Conservation (phyloP, 2,888 invertebrate species). For the Colletes collaris region DNA sequence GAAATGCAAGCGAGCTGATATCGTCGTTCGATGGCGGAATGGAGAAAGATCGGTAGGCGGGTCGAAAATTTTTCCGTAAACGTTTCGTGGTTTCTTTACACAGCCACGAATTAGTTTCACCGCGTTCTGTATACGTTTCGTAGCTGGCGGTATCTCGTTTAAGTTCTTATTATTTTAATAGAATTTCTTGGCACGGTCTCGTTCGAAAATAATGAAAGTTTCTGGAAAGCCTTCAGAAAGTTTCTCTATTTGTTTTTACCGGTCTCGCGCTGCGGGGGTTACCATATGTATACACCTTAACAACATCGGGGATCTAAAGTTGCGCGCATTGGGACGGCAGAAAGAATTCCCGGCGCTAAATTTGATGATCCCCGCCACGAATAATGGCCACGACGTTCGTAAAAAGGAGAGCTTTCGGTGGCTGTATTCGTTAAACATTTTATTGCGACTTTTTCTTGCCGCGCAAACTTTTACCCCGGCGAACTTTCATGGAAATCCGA, state of each 20-base stretch:
- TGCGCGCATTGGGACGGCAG: background rate
- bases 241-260: constrained; percentile 62
- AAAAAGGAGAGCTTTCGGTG: background rate
- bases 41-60: background rate
- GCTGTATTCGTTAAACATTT: constrained; percentile 44
- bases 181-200: constrained; percentile 56
- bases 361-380: constrained; percentile 37
- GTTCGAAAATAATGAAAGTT: constrained; percentile 66
- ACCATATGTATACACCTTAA: constrained; percentile 17
- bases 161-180: constrained; percentile 63
- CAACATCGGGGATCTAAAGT: constrained; percentile 5
- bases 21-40: background rate
- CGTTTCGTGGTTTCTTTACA: constrained; percentile 14
- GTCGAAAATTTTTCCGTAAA: constrained; percentile 30
- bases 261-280: constrained; percentile 8
- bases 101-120: constrained; percentile 26
- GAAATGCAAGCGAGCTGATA: too few relatives aligned
- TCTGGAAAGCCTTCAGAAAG: constrained; percentile 44
- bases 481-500: constrained; percentile 19
- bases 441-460: constrained; percentile 1
- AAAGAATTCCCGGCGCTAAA: constrained; percentile 20
- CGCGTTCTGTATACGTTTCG: constrained; percentile 23
- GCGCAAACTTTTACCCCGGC: constrained; percentile 6
- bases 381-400: constrained; percentile 21
- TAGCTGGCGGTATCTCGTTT: constrained; percentile 35